These are phyloP conservation scores for Zaprionus obscuricornis DNA, from an alignment of 2,888 invertebrate genomes.

Conservation along the genomic window DNA sequence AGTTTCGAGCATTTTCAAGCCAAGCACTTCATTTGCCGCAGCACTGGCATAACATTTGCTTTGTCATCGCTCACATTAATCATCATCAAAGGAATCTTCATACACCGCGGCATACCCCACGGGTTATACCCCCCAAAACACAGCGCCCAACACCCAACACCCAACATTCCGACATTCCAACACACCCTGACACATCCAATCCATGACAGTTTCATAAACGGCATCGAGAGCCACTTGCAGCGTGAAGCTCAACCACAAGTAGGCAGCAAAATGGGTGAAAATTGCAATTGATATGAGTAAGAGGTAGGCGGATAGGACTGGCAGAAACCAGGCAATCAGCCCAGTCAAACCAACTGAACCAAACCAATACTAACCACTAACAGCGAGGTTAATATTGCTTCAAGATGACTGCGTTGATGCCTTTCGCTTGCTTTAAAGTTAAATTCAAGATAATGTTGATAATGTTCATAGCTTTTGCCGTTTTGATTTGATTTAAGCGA, in stretches of 20 bases:
- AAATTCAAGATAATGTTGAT: constrained; percentile 55
- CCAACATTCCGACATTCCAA: background rate
- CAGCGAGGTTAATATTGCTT: constrained; percentile 62
- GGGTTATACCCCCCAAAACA: too few relatives aligned
- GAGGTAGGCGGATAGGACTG: too few relatives aligned
- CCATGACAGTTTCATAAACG: constrained; percentile 71
- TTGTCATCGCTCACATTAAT: constrained; percentile 75
- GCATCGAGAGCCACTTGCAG: constrained; percentile 62
- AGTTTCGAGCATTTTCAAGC: constrained; percentile 10
- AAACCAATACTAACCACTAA: constrained; percentile 47
- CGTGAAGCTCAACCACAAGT: constrained; percentile 57
- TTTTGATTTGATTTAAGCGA: constrained; percentile 57
- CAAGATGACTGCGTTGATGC: background rate
- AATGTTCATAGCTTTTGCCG: constrained; percentile 59
- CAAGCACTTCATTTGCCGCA: constrained; percentile 52
- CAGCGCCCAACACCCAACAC: too few relatives aligned
- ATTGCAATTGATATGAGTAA: constrained; percentile 59
- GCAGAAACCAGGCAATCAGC: background rate
- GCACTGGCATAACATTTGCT: constrained; percentile 62
- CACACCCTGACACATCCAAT: constrained; percentile 7
- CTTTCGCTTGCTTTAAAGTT: constrained; percentile 48
- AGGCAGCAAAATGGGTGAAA: constrained; percentile 50
- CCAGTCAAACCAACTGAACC: background rate
- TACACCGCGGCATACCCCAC: too few relatives aligned
- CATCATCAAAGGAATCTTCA: constrained; percentile 58